phyloP scores from a whole-genome alignment of 2,888 invertebrate genomes.

The Apamea crenata region DNA sequence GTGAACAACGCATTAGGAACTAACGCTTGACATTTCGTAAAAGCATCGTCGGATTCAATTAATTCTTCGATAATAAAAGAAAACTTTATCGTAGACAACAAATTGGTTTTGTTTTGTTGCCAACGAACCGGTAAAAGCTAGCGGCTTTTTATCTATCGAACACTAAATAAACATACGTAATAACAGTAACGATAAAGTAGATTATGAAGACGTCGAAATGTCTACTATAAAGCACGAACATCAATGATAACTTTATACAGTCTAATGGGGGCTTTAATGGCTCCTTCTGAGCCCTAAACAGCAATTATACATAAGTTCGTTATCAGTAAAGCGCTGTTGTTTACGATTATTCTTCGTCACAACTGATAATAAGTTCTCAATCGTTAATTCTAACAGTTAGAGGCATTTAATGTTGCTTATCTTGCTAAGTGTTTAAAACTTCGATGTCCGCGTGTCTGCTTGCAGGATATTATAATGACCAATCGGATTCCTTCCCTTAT shows the following conservation, averaged over 20 bases:
- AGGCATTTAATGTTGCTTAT: constrained; percentile 49
- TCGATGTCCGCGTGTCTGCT: constrained; percentile 1
- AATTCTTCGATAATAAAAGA: constrained; percentile 59
- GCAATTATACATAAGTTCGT: constrained; percentile 68
- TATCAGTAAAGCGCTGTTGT: constrained; percentile 46
- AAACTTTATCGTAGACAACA: constrained; percentile 52
- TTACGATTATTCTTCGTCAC: constrained; percentile 62
- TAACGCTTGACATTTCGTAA: constrained; percentile 43
- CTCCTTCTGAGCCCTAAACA: constrained; percentile 57
- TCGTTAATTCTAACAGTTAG: constrained; percentile 44
- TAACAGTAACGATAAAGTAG: constrained; percentile 25
- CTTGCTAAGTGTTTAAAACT: constrained; percentile 42
- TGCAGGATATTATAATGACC: constrained; percentile 31
- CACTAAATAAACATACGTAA: constrained; percentile 27
- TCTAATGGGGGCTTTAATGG: constrained; percentile 62
- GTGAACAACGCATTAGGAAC: constrained; percentile 41
- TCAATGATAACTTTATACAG: constrained; percentile 50
- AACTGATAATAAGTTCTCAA: constrained; percentile 47
- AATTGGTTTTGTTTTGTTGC: constrained; percentile 54
- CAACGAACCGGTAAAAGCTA: constrained; percentile 9
- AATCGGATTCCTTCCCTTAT: constrained; percentile 25
- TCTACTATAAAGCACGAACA: constrained; percentile 23
- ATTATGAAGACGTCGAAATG: constrained; percentile 47
- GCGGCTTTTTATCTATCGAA: constrained; percentile 33
- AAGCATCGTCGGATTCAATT: constrained; percentile 59